Conservation (phyloP, 1,140 invertebrate species). For the Sycobia sp. region DNA sequence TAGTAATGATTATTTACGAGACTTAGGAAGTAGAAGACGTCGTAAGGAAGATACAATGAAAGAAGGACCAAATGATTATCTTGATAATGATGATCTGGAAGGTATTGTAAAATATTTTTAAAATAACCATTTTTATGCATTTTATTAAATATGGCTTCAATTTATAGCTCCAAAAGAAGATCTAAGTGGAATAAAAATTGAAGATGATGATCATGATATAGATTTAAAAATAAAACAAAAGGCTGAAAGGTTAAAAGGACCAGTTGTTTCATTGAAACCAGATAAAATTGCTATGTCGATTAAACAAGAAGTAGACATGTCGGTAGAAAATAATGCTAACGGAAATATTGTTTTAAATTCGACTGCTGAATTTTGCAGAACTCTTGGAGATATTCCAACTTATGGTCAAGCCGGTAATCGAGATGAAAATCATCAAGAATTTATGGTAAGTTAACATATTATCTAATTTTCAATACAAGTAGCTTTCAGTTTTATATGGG, state of each 20-base stretch:
- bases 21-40: slow-evolving; percentile 63
- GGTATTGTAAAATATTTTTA: slow-evolving; percentile 47
- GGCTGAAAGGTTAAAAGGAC: slow-evolving; percentile 74
- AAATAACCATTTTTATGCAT: too few relatives aligned
- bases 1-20: slow-evolving; percentile 59
- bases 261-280: slow-evolving; percentile 56
- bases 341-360: slow-evolving; percentile 85
- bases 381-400: slow-evolving; percentile 93
- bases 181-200: slow-evolving; percentile 67
- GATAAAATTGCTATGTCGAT: slow-evolving; percentile 54
- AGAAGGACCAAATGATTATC: slow-evolving; percentile 46
- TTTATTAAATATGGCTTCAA: too few relatives aligned
- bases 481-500: slow-evolving; percentile 16
- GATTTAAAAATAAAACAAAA: slow-evolving; percentile 77
- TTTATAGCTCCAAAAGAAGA: slow-evolving; percentile 64
- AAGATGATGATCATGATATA: slow-evolving; percentile 77
- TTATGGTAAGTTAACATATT: slow-evolving; percentile 68
- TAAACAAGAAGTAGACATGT: slow-evolving; percentile 55
- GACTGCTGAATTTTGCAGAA: slow-evolving; percentile 96
- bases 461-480: too few relatives aligned
- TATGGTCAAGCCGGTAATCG: slow-evolving; percentile 88
- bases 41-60: slow-evolving; percentile 50
- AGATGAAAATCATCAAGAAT: slow-evolving; percentile 81
- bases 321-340: slow-evolving; percentile 42
- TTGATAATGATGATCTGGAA: slow-evolving; percentile 64